Conservation (phyloP, 2,797 vertebrate species). For the Betta splendens region DNA sequence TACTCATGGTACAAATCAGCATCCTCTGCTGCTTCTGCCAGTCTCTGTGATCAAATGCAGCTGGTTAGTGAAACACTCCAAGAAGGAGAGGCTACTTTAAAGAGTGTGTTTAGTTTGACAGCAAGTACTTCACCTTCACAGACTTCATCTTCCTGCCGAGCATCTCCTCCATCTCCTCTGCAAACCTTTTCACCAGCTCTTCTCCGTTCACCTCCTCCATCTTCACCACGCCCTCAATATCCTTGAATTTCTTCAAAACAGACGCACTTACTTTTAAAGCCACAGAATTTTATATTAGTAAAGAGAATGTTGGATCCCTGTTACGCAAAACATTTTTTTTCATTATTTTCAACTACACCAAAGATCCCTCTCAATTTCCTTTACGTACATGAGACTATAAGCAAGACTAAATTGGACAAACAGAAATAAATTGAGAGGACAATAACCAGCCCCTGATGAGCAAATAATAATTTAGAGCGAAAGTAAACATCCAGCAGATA, state of each 20-base stretch:
- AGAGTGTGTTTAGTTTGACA: background rate
- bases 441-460: constrained; percentile 8
- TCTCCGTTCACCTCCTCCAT: constrained; percentile 91
- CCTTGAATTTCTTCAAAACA: constrained; percentile 89
- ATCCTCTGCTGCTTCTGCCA: constrained; percentile 93
- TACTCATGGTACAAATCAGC: constrained; percentile 93
- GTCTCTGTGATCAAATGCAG: constrained; percentile 76
- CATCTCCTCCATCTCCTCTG: constrained; percentile 96
- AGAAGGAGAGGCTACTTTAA: background rate
- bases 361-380: too few species aligned
- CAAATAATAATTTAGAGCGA: background rate
- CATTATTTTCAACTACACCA: too few species aligned
- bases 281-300: background rate
- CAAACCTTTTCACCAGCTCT: constrained; percentile 90
- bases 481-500: constrained; percentile 14
- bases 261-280: background rate
- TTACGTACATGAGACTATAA: too few species aligned
- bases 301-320: too few species aligned
- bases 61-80: background rate
- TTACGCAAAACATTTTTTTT: background rate
- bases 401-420: background rate
- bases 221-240: constrained; percentile 87
- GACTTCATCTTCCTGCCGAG: constrained; percentile 93
- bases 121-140: constrained; percentile 83
- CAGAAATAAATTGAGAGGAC: background rate